Conservation (phyloP, 2,888 invertebrate species). For the Aphrophora alni region DNA sequence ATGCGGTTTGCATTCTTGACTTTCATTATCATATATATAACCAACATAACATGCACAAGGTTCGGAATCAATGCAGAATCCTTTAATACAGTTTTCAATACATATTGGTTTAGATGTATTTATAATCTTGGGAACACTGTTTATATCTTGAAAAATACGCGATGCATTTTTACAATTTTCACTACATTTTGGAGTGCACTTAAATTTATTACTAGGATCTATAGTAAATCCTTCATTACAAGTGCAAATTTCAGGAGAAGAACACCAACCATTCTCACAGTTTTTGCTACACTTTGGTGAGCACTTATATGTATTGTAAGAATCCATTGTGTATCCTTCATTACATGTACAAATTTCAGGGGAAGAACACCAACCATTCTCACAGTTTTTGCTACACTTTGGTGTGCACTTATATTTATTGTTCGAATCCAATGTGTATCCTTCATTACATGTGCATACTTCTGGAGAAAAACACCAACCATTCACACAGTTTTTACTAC, state of each 20-base stretch:
- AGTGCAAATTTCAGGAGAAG: constrained; percentile 11
- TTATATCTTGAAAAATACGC: too few relatives aligned
- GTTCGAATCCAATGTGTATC: neutral
- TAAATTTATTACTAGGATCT: neutral
- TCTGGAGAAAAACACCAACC: neutral
- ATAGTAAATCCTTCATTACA: constrained; percentile 6
- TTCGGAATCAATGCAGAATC: too few relatives aligned
- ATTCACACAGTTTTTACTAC: constrained; percentile 3
- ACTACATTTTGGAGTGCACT: constrained; percentile 7
- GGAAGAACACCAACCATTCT: constrained; percentile 11
- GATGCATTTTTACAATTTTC: constrained; percentile 11
- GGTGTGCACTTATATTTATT: constrained; percentile 7
- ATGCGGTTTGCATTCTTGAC: too few relatives aligned
- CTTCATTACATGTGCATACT: neutral
- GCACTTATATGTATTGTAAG: neutral
- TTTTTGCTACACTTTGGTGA: neutral
- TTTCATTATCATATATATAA: neutral
- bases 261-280: constrained; percentile 9
- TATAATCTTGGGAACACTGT: too few relatives aligned
- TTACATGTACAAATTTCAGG: constrained; percentile 18
- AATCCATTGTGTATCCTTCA: neutral
- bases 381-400: neutral
- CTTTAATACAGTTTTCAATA: neutral
- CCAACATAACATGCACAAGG: constrained; percentile 13
- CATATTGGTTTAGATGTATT: too few relatives aligned